Percentiles rank a stretch among this genome's conserved stretches.
These are phyloP conservation scores for Drosophila funebris DNA, from an alignment of 1,140 invertebrate species.

Conservation along the genomic window DNA sequence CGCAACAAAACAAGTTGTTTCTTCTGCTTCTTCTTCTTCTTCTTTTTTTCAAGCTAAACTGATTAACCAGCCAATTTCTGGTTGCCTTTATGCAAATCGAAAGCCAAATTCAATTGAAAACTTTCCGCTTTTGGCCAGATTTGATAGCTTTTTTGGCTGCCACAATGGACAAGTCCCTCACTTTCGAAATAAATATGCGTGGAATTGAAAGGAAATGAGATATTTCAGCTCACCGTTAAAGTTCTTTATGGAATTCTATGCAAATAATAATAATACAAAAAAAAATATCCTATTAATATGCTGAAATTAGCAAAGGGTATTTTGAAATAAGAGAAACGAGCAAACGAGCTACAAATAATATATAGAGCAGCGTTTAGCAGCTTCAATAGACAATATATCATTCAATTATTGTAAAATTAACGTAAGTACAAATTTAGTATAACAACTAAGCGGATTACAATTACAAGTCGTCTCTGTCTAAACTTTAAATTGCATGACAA, in stretches of 20 bases:
- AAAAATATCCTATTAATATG: not conserved
- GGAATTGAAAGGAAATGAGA: not conserved
- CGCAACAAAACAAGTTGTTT: not conserved
- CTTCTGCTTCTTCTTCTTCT: too few species aligned
- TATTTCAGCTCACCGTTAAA: not conserved
- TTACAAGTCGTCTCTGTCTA: too few species aligned
- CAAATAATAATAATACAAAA: not conserved
- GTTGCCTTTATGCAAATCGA: conserved; percentile 26
- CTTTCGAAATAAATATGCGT: not conserved
- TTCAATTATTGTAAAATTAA: too few species aligned
- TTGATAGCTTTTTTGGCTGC: conserved; percentile 7
- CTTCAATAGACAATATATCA: too few species aligned
- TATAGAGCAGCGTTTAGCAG: too few species aligned
- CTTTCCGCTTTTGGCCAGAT: conserved; percentile 9
- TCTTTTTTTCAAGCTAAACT: conserved; percentile 2
- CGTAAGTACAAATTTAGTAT: too few species aligned
- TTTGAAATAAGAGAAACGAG: too few species aligned
- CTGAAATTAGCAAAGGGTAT: too few species aligned
- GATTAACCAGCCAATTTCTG: conserved; percentile 15
- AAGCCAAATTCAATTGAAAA: conserved; percentile 25
- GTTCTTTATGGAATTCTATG: not conserved
- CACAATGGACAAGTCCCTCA: not conserved
- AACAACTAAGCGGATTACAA: too few species aligned
- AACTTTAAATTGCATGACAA: too few species aligned
- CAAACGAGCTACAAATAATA: too few species aligned